Evolutionary conservation across 1,140 invertebrate genomes (phyloP).

Genomic region (Papilio polytes): DNA sequence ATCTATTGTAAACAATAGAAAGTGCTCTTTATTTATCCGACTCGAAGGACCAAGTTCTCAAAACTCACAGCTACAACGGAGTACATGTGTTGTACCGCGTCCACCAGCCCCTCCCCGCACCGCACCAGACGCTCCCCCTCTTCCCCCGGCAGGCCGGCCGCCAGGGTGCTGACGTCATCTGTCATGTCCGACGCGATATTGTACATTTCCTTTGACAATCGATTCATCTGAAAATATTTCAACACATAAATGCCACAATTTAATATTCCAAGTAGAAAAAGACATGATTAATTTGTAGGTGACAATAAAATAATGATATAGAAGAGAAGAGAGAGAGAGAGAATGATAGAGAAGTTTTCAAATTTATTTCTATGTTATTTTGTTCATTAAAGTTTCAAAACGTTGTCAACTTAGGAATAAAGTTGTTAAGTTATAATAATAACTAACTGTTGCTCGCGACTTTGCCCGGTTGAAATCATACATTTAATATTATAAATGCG

Average conservation of each 20-base stretch:
- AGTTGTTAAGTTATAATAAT: no score
- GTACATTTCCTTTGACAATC: not conserved
- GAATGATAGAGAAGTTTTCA: no score
- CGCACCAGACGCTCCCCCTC: not conserved
- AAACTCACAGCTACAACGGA: conserved; percentile 6
- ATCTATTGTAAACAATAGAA: not conserved
- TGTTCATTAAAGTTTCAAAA: no score
- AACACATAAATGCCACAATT: not conserved
- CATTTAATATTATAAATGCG: no score
- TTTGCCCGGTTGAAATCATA: no score
- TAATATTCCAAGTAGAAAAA: not conserved
- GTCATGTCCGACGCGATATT: not conserved
- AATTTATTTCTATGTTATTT: no score
- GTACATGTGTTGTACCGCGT: not conserved
- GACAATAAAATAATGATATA: no score
- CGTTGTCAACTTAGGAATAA: no score
- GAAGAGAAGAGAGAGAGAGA: no score
- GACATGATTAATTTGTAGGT: no score
- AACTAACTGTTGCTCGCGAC: no score
- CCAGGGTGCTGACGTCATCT: not conserved
- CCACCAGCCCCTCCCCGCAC: not conserved
- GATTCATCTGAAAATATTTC: not conserved
- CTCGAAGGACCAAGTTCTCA: not conserved
- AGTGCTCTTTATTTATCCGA: not conserved
- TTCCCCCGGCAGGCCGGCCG: no score